Base-by-base conservation (phyloP, 2,888 invertebrate genomes). In the Helleia helle region DNA sequence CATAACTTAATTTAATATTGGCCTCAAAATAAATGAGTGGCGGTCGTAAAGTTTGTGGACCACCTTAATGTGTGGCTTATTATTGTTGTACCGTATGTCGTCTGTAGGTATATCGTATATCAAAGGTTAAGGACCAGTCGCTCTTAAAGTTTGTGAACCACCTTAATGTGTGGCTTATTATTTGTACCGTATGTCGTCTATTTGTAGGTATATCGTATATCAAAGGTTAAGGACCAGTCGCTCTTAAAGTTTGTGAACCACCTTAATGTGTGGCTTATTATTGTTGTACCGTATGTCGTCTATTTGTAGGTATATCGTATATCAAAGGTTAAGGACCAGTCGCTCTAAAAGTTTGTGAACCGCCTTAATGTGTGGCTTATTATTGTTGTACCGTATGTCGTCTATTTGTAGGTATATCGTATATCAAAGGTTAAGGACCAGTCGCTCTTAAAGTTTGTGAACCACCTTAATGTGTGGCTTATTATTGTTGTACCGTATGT, bases 61-160 rank as follows among this genome's bases (percentile, higher is more conserved):
- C 38, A 37, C 42, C 42, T 44, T 34, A 4, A 41, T 41, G 28
- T 41, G 42, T 28, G 25, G 43, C 40, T 38, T 22, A 40, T 38
- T 42, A 36, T 46, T 48, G 38, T 38, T 42, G 31, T 40, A 13
- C 36, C 34, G 36, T 31, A 41, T 27, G 40, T 12, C 31, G 41
- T 47, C 44, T 42, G 40, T 44, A 44, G 36, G 40, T 40, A 40
- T 44, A 46, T 47, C 46, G 38, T 25, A 41, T 48, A 42, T 44
- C 48, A 48, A 38, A 34, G 40, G 37, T 41, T 34, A 34, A 18
- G 34, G 22, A 34, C 34, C 34, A 34, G 22, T 9, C 17, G n/a
- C 15, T 31, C 31, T 9, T 3, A 15, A 3, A n/a, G 41, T 34
- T 18, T 40, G 27, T 44, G 28, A 26, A 36, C 40, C 38, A 37